A percentile compares a stretch with the other conserved stretches of the same genome.
Conservation (phyloP, 2,797 vertebrate species). For the Cynopterus sphinx region DNA sequence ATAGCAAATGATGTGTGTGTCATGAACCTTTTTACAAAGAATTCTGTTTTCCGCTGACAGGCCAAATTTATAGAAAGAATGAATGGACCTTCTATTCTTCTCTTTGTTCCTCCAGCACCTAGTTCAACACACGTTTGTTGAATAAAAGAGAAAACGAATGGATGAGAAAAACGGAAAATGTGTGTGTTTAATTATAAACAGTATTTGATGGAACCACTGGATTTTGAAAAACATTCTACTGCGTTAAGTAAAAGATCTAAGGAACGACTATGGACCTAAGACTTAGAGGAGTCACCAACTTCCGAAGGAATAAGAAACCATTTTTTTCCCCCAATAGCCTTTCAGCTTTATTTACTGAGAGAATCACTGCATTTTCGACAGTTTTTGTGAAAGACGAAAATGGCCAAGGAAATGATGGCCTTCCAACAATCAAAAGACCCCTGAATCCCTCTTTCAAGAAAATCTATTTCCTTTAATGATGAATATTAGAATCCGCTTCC, state of each 20-base stretch:
- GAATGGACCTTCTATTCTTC: slow-evolving; percentile 65
- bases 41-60: slow-evolving; percentile 88
- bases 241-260: background rate
- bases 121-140: background rate
- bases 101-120: background rate
- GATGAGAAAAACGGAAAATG: background rate
- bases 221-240: background rate
- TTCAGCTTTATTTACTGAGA: slow-evolving; percentile 4
- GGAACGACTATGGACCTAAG: background rate
- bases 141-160: background rate
- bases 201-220: background rate
- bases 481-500: slow-evolving; percentile 80
- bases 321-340: slow-evolving; percentile 4
- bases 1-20: slow-evolving; percentile 83
- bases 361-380: slow-evolving; percentile 65
- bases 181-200: background rate
- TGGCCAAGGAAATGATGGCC: slow-evolving; percentile 62
- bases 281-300: background rate
- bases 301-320: slow-evolving; percentile 53
- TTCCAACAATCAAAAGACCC: slow-evolving; percentile 75
- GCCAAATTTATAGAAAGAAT: slow-evolving; percentile 88
- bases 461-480: slow-evolving; percentile 78
- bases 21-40: slow-evolving; percentile 84
- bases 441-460: slow-evolving; percentile 28
- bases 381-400: slow-evolving; percentile 70